phyloP scores from a whole-genome alignment of 2,797 vertebrate genomes.

The Vipera latastei region DNA sequence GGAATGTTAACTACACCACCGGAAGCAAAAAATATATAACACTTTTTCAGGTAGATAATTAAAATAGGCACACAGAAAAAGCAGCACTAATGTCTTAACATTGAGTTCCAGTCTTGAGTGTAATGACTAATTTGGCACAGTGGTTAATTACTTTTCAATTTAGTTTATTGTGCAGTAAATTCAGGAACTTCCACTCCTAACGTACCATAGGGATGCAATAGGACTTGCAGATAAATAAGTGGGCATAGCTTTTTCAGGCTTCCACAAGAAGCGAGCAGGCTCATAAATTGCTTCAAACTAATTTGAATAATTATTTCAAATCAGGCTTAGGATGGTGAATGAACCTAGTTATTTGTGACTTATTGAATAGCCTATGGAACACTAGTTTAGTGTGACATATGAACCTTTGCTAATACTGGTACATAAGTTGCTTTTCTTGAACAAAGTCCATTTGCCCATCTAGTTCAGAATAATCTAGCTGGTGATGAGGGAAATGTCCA shows the following conservation, averaged over 20 bases:
- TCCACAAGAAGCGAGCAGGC: background rate
- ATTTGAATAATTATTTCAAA: background rate
- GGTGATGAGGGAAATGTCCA: background rate
- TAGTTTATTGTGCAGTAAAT: background rate
- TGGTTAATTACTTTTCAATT: background rate
- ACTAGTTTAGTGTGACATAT: background rate
- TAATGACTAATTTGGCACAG: background rate
- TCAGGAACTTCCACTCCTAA: background rate
- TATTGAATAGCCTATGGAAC: background rate
- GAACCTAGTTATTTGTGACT: background rate
- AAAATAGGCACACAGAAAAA: background rate
- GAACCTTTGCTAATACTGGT: background rate
- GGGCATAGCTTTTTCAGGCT: background rate
- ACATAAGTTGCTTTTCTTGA: background rate
- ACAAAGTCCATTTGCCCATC: background rate
- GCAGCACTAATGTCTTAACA: background rate
- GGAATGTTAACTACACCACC: background rate
- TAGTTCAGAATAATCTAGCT: background rate
- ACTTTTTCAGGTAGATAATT: background rate
- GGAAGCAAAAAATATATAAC: background rate
- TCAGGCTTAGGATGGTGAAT: background rate
- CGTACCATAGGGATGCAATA: background rate
- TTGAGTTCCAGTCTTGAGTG: background rate
- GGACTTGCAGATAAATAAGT: background rate
- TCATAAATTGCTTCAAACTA: background rate